Base-by-base conservation (phyloP, 2,797 vertebrate genomes). In the Brachyrhaphis roseni region DNA sequence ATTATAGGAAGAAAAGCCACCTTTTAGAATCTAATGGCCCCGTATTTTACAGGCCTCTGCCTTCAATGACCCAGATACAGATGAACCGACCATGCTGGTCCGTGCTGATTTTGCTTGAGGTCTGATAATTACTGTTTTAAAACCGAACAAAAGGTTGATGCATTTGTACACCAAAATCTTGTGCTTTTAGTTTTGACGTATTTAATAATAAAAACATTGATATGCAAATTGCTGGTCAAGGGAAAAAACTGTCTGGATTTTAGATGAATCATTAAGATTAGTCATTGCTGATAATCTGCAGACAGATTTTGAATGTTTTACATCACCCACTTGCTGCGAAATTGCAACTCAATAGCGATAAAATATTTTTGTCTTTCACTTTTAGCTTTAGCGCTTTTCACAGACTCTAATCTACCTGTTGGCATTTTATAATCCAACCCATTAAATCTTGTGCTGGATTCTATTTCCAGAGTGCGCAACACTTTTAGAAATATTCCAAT, bases 371-470 rank as follows among this genome's bases (percentile, higher is more conserved):
- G 62, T 76, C 15, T 76, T 74, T 34, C 16, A 77, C 34, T 18
- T 80, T 71, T 55, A 47, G 79, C 75, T 15, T 87, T 66, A 78
- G n/a, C 73, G 76, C 75, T 68, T 79, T 71, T 82, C 31, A 13
- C 43, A 68, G 59, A 89, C 88, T 90, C 94, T 91, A 91, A 87
- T 84, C 26, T 76, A 66, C 28, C 72, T 87, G 84, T 79, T 76
- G 83, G n/a, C 77, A 80, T 78, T 86, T 87, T 81, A 74, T 45
- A 66, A 74, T 84, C 64, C 88, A 90, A 91, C 86, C 84, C 85
- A 71, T 85, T 84, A 84, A 77, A 78, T 53, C 72, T 79, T 88
- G 84, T 90, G 91, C 92, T 91, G 81, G 51, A 72, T 70, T 26
- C 0, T 71, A 84, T 68, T 82, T 71, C 31, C 20, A 73, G 1